A percentile compares a stretch with the other conserved stretches of the same genome.
Evolutionary conservation across 2,888 invertebrate species (phyloP).

Genomic region (Limnephilus rhombicus): DNA sequence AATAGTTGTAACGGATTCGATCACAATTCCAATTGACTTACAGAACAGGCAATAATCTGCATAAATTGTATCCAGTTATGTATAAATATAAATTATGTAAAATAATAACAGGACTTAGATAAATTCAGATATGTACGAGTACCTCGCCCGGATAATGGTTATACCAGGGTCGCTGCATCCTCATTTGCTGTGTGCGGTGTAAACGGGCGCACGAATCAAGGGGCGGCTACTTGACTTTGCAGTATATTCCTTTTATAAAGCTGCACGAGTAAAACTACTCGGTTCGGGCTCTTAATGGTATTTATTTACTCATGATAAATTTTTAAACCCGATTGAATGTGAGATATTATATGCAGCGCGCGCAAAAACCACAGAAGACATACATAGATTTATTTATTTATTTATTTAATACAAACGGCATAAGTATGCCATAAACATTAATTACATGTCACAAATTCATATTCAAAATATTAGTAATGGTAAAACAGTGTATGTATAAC

Average conservation of each 20-base stretch:
- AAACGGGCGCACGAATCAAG: neutral
- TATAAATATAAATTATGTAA: constrained; percentile 1
- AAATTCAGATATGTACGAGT: neutral
- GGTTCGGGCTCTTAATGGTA: neutral
- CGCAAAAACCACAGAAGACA: no score
- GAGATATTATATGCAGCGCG: no score
- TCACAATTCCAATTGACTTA: neutral
- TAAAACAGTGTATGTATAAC: no score
- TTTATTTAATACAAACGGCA: no score
- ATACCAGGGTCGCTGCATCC: neutral
- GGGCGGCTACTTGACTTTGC: neutral
- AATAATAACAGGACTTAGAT: neutral
- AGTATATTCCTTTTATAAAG: neutral
- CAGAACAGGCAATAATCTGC: neutral
- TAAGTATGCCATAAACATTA: no score
- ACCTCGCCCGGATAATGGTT: neutral
- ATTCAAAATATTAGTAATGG: no score
- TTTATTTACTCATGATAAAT: no score
- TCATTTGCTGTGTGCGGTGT: neutral
- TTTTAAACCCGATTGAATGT: no score
- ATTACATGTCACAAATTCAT: no score
- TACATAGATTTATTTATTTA: no score
- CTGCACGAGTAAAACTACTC: neutral
- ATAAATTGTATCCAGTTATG: constrained; percentile 1
- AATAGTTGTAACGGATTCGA: constrained; percentile 1